Conservation (phyloP, 2,888 invertebrate genomes). For the Rugalucina vietnamica region DNA sequence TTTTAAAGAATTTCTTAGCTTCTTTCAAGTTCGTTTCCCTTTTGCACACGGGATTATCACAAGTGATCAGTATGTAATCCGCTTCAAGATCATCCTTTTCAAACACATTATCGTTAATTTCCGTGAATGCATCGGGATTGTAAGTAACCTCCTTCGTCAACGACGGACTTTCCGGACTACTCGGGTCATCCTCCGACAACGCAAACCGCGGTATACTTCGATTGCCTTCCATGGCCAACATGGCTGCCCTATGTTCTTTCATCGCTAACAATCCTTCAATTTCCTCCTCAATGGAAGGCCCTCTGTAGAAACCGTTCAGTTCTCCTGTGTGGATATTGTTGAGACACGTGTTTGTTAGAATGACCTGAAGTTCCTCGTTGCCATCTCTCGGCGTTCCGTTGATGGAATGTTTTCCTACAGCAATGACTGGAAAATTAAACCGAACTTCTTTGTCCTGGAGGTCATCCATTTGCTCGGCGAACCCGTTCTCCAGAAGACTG, state of each 20-base stretch:
- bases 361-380: conserved; percentile 52
- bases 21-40: conserved; percentile 86
- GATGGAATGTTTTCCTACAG: conserved; percentile 60
- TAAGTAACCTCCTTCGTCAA: conserved; percentile 16
- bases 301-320: conserved; percentile 41
- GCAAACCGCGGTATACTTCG: conserved; percentile 50
- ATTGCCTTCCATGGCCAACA: conserved; percentile 53
- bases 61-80: conserved; percentile 65
- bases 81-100: conserved; percentile 39
- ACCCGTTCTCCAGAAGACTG: conserved; percentile 62
- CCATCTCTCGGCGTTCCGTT: conserved; percentile 33
- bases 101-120: conserved; percentile 30
- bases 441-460: conserved; percentile 48
- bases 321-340: conserved; percentile 38
- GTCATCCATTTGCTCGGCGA: conserved; percentile 60
- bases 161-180: conserved; percentile 48
- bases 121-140: conserved; percentile 9
- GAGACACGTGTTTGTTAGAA: conserved; percentile 54
- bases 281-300: conserved; percentile 70
- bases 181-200: conserved; percentile 30
- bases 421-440: conserved; percentile 57
- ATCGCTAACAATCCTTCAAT: conserved; percentile 71
- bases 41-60: conserved; percentile 81
- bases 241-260: conserved; percentile 53
- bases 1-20: conserved; percentile 93